Evolutionary conservation across 2,113 vertebrate species (phyloP).

Genomic region (Triplophysa siluroides): DNA sequence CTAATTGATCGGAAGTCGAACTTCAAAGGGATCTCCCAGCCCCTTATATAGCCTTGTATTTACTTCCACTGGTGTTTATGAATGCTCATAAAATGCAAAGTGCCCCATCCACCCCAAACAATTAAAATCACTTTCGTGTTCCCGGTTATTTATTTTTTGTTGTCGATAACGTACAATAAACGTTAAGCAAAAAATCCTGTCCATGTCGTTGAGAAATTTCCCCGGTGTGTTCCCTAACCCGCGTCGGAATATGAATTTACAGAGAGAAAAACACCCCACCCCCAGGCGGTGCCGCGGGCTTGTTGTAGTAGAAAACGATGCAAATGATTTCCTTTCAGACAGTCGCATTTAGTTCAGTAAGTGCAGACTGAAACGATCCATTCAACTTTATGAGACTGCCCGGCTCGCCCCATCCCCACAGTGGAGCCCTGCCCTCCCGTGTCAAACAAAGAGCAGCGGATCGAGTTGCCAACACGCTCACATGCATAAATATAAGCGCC

Average conservation of each 20-base stretch:
- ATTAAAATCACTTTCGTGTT: neutral
- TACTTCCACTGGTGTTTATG: constrained; percentile 60
- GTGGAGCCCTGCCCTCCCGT: constrained; percentile 52
- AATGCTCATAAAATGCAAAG: constrained; percentile 59
- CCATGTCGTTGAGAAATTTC: constrained; percentile 2
- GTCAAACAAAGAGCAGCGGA: constrained; percentile 70
- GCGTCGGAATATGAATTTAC: constrained; percentile 33
- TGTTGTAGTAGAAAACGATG: constrained; percentile 61
- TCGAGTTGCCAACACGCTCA: constrained; percentile 66
- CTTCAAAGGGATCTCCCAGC: constrained; percentile 61
- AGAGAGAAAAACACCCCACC: constrained; percentile 55
- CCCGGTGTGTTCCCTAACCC: constrained; percentile 6
- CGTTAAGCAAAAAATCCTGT: neutral
- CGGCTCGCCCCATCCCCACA: constrained; percentile 64
- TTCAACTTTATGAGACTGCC: constrained; percentile 68
- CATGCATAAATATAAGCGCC: neutral
- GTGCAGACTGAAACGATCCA: constrained; percentile 66
- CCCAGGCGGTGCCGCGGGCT: constrained; percentile 42
- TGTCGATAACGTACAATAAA: neutral
- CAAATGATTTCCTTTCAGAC: constrained; percentile 77
- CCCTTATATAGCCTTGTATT: constrained; percentile 55
- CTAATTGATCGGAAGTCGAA: constrained; percentile 62
- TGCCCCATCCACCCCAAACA: neutral
- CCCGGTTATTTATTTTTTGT: neutral
- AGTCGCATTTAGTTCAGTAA: constrained; percentile 67